Conservation (phyloP, 2,797 vertebrate species). For the Neopelma chrysocephalum region DNA sequence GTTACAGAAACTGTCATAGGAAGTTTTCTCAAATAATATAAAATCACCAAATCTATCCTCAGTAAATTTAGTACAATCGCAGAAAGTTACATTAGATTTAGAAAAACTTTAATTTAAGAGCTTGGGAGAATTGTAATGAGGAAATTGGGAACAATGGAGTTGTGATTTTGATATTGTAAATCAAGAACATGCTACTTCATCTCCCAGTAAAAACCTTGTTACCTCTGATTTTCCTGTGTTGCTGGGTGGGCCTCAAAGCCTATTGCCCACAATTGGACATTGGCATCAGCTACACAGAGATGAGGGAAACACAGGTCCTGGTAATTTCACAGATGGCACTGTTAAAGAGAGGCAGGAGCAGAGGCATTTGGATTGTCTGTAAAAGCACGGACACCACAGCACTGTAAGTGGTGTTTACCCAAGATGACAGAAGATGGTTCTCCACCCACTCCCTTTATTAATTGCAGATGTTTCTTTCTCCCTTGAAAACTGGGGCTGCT, state of each 20-base stretch:
- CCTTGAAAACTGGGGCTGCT: neutral
- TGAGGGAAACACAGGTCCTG: neutral
- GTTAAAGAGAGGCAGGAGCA: neutral
- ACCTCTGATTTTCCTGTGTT: neutral
- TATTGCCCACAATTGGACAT: neutral
- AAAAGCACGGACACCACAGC: neutral
- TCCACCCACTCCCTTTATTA: conserved; percentile 18
- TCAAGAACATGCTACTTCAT: rapidly evolving
- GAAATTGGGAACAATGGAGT: neutral
- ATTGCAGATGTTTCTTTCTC: conserved; percentile 12
- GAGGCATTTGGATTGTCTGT: neutral
- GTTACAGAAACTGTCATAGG: neutral
- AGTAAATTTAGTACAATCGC: neutral
- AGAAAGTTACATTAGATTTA: neutral
- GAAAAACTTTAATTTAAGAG: neutral
- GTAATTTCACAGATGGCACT: rapidly evolving
- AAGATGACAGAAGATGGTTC: neutral
- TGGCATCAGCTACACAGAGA: neutral
- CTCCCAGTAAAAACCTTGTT: neutral
- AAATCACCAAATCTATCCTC: neutral
- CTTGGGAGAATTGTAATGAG: neutral
- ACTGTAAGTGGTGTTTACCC: neutral
- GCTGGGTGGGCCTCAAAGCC: neutral
- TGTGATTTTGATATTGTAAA: neutral
- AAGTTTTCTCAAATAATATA: neutral